Conservation (phyloP, 2,113 vertebrate genomes). For the Bombycilla garrulus region DNA sequence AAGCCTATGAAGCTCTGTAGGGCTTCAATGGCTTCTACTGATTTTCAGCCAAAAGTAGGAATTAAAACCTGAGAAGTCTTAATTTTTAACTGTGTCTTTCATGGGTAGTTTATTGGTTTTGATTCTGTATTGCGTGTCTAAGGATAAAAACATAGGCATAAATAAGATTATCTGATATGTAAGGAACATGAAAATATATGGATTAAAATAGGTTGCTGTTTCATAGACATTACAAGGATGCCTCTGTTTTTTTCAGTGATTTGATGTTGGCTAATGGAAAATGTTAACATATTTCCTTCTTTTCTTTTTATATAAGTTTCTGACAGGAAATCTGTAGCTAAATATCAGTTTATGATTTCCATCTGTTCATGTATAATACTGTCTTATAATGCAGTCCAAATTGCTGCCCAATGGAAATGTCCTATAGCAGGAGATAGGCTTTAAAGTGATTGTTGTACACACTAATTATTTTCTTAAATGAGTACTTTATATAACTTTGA, state of each 20-base stretch:
- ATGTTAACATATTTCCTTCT: conserved; percentile 65
- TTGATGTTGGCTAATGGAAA: conserved; percentile 66
- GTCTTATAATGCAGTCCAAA: conserved; percentile 69
- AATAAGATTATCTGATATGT: background rate
- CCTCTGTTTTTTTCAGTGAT: conserved; percentile 36
- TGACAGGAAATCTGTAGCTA: conserved; percentile 76
- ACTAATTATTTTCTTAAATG: conserved; percentile 72
- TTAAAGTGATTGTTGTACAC: conserved; percentile 67
- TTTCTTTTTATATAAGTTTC: conserved; percentile 70
- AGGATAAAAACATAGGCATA: background rate
- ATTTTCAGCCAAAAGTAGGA: background rate
- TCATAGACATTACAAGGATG: conserved; percentile 30
- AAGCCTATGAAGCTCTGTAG: background rate
- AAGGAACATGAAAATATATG: background rate
- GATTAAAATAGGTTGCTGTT: conserved; percentile 1
- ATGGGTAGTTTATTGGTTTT: background rate
- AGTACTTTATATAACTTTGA: conserved; percentile 64
- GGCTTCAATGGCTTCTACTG: background rate
- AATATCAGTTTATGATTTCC: conserved; percentile 77
- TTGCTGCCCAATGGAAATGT: conserved; percentile 66
- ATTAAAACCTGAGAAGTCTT: background rate
- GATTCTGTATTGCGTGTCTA: background rate
- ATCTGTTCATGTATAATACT: conserved; percentile 75
- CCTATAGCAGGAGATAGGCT: conserved; percentile 64
- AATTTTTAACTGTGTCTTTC: background rate